Conservation (phyloP, 2,888 invertebrate genomes). For the Lepidochitona cinerea region DNA sequence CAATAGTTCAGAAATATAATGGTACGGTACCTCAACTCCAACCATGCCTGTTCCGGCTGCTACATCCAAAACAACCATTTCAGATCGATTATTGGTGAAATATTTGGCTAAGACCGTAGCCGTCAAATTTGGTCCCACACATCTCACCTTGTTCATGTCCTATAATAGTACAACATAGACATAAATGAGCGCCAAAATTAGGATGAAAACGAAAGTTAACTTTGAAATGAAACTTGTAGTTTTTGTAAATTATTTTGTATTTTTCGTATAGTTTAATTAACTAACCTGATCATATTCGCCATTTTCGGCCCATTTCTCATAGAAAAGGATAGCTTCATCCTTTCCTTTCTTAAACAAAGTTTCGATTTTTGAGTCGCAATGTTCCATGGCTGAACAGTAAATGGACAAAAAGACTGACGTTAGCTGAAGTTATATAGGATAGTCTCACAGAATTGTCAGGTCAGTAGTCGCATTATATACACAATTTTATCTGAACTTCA, state of each 20-base stretch:
- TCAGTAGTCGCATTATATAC: too few species aligned
- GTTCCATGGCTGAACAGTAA: too few species aligned
- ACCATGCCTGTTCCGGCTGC: constrained; percentile 2
- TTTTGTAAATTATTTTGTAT: neutral
- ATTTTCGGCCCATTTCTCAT: neutral
- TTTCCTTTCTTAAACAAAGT: too few species aligned
- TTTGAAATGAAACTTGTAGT: neutral
- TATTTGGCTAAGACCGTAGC: neutral
- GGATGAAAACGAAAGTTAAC: neutral
- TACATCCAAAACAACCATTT: neutral
- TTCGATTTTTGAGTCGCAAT: too few species aligned
- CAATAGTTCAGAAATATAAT: too few species aligned
- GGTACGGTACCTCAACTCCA: neutral
- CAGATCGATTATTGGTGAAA: neutral
- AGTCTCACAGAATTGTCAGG: too few species aligned
- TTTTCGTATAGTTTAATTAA: neutral
- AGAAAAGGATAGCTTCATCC: neutral
- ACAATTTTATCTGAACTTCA: too few species aligned
- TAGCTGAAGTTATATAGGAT: too few species aligned
- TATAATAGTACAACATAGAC: neutral
- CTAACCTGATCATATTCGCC: neutral
- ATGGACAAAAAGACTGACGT: too few species aligned
- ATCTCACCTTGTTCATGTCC: neutral
- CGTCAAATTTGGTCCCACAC: neutral
- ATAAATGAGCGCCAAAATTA: neutral